These are phyloP conservation scores for Vulpes lagopus DNA, from an alignment of 2,113 vertebrate genomes.

Conservation along the genomic window DNA sequence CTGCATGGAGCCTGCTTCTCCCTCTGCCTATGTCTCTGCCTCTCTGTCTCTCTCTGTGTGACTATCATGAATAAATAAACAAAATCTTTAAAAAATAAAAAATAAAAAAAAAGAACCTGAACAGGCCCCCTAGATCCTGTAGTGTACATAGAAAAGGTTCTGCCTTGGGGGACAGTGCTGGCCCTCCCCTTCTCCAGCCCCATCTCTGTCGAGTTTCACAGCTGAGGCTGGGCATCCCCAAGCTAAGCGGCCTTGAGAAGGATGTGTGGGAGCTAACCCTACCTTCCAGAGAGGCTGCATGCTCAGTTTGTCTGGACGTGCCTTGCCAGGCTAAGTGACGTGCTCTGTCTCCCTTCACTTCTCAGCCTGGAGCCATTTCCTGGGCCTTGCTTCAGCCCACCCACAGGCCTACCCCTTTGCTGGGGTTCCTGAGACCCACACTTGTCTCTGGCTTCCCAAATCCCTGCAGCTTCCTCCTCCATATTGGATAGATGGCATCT, in stretches of 20 bases:
- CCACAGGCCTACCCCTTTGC: neutral
- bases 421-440: neutral
- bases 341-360: neutral
- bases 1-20: too few species aligned
- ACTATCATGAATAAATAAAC: too few species aligned
- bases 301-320: neutral
- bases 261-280: neutral
- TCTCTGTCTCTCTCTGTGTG: too few species aligned
- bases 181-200: neutral
- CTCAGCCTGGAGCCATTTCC: neutral
- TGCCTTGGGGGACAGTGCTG: neutral
- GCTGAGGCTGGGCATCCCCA: neutral
- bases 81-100: too few species aligned
- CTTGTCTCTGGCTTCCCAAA: neutral
- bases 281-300: neutral
- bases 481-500: neutral
- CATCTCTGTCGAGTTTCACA: neutral
- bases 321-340: neutral
- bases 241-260: neutral
- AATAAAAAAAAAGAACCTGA: too few species aligned
- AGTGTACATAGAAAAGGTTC: neutral
- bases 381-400: neutral
- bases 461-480: neutral
- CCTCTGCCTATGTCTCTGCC: too few species aligned
- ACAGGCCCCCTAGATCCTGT: neutral